Evolutionary conservation across 2,797 vertebrate genomes (phyloP).

Genomic region (Thunnus albacares): DNA sequence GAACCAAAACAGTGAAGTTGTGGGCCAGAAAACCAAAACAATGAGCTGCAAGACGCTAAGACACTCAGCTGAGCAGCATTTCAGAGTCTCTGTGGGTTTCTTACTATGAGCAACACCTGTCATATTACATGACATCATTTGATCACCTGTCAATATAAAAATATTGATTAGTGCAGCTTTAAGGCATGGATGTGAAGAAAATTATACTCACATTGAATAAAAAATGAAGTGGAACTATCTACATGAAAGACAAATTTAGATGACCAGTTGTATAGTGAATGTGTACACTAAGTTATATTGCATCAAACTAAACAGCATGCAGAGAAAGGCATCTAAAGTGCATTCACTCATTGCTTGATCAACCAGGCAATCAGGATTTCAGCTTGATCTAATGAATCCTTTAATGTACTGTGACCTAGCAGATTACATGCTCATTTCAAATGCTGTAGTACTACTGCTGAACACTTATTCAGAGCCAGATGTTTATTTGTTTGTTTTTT

Average conservation of each 20-base stretch:
- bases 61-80: no score
- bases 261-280: no score
- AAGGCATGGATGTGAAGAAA: not conserved
- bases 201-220: not conserved
- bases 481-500: not conserved
- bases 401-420: not conserved
- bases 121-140: not conserved
- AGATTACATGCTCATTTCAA: not conserved
- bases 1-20: not conserved
- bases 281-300: not conserved
- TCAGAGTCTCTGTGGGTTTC: no score
- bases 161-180: not conserved
- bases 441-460: not conserved
- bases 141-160: not conserved
- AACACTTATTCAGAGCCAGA: not conserved
- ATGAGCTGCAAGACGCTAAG: no score
- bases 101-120: not conserved
- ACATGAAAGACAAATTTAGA: not conserved
- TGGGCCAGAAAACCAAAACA: no score
- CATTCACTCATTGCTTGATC: not conserved
- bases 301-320: no score
- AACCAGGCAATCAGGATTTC: not conserved
- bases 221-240: not conserved
- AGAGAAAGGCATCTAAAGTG: not conserved
- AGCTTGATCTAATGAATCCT: not conserved